Evolutionary conservation across 1,140 invertebrate genomes (phyloP).

Genomic region (Drosophila nannoptera): DNA sequence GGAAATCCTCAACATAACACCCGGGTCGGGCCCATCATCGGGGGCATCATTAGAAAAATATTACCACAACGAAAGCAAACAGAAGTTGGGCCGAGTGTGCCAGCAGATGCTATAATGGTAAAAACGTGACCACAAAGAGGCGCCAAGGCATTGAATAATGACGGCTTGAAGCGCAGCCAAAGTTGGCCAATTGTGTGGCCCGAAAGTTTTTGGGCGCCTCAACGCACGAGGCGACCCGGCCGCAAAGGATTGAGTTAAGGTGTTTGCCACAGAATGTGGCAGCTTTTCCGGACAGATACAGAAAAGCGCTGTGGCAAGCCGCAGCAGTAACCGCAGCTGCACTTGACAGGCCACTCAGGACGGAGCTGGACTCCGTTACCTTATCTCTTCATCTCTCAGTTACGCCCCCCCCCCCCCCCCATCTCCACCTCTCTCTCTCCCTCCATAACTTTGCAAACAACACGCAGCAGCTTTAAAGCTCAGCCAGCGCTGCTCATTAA

Average conservation of each 20-base stretch:
- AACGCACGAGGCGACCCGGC: background rate
- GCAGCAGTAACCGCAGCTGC: constrained; percentile 48
- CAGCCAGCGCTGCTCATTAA: constrained; percentile 49
- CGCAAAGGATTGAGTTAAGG: constrained; percentile 24
- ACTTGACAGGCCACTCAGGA: constrained; percentile 47
- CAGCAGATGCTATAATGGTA: constrained; percentile 53
- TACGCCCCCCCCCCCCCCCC: background rate
- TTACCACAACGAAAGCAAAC: constrained; percentile 41
- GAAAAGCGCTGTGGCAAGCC: constrained; percentile 51
- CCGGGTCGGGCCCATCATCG: constrained; percentile 13
- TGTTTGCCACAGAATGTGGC: constrained; percentile 7
- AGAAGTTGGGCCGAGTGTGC: background rate
- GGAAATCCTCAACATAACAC: constrained; percentile 54
- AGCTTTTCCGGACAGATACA: constrained; percentile 48
- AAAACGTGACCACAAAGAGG: constrained; percentile 68
- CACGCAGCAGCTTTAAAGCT: constrained; percentile 57
- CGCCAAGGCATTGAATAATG: constrained; percentile 43
- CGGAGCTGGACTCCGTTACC: background rate
- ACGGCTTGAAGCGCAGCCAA: constrained; percentile 31
- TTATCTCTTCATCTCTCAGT: background rate
- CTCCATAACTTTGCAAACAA: constrained; percentile 12
- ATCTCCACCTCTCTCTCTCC: constrained; percentile 1
- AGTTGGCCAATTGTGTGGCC: constrained; percentile 42
- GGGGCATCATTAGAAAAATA: constrained; percentile 69
- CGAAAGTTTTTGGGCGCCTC: constrained; percentile 45